Percentiles rank a stretch among this genome's conserved stretches.
Evolutionary conservation across 2,113 vertebrate species (phyloP).

Genomic region (Phoenicopterus ruber): DNA sequence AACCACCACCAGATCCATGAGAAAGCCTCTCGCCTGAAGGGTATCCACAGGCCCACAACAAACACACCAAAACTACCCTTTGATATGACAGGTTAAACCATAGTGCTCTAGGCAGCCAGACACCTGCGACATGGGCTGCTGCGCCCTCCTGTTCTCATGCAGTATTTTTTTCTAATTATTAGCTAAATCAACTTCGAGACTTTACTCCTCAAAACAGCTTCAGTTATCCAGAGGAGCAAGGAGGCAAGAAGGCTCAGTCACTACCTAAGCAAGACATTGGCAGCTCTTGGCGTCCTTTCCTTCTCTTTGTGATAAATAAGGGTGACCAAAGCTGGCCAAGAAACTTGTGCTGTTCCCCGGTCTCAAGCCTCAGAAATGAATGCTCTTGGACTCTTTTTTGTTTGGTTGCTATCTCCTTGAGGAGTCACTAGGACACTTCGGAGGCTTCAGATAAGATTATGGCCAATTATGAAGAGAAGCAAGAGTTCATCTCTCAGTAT

Average conservation of each 20-base stretch:
- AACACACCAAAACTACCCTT: background rate
- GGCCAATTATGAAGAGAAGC: background rate
- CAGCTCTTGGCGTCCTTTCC: background rate
- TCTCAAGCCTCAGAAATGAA: background rate
- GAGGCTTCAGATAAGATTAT: constrained; percentile 23
- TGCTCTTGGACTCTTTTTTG: background rate
- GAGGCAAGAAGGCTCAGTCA: background rate
- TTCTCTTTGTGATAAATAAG: background rate
- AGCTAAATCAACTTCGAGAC: background rate
- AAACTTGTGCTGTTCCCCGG: background rate
- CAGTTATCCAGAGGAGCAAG: background rate
- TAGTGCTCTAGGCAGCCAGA: background rate
- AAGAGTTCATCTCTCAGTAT: background rate
- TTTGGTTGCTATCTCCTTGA: background rate
- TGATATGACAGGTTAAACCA: background rate
- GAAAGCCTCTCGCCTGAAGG: background rate
- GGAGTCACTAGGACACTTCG: background rate
- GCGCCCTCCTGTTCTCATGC: background rate
- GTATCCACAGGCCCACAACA: background rate
- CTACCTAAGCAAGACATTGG: background rate
- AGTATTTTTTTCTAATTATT: background rate
- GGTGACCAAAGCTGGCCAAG: background rate
- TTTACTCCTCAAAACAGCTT: background rate
- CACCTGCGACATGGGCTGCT: background rate
- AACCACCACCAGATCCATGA: background rate